These are phyloP conservation scores for Chaetura pelagica DNA, from an alignment of 2,113 vertebrate genomes.

Conservation along the genomic window DNA sequence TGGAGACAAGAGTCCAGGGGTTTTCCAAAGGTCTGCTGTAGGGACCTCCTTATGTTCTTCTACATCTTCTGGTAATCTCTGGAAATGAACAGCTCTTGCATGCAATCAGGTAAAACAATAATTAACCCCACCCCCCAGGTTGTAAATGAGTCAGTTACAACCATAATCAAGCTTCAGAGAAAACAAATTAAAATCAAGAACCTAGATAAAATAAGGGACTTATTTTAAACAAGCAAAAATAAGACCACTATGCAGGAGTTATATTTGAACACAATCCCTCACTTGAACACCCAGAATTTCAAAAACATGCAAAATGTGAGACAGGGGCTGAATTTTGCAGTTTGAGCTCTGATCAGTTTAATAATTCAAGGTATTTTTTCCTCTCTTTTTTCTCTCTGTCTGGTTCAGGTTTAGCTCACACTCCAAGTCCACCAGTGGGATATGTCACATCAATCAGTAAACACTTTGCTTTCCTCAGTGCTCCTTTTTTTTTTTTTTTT, in stretches of 20 bases:
- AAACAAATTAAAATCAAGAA: neutral
- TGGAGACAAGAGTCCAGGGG: neutral
- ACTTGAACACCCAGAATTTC: neutral
- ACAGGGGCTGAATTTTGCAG: neutral
- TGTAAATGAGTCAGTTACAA: neutral
- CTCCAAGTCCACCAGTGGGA: neutral
- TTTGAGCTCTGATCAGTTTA: neutral
- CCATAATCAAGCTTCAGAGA: neutral
- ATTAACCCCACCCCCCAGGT: neutral
- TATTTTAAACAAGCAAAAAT: neutral
- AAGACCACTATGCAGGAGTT: neutral
- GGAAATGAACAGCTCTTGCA: accelerated
- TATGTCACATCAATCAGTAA: neutral
- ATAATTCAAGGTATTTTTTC: neutral
- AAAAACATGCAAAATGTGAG: neutral
- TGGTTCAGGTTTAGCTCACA: neutral
- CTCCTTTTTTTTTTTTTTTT: neutral
- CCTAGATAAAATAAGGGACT: neutral
- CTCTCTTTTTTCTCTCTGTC: neutral
- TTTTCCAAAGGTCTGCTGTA: neutral
- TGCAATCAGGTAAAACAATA: neutral
- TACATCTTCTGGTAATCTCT: neutral
- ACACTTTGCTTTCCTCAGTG: neutral
- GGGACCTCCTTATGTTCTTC: neutral
- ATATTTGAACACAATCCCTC: neutral